Percentiles rank a stretch among this genome's conserved stretches.
Evolutionary conservation across 2,113 vertebrate species (phyloP).

Genomic region (Oncorhynchus nerka): DNA sequence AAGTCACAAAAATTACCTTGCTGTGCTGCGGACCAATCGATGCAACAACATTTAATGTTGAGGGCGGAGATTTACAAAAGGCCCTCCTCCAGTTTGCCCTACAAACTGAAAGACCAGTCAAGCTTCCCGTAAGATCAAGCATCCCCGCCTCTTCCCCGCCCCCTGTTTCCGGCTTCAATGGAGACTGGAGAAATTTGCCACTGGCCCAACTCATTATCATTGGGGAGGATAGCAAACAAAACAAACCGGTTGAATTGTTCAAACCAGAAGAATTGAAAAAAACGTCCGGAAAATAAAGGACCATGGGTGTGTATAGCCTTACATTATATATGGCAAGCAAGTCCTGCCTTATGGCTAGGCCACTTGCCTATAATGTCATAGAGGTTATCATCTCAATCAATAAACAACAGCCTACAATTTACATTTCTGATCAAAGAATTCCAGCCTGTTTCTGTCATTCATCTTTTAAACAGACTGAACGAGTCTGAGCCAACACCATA

Average conservation of each 20-base stretch:
- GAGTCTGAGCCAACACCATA: no score
- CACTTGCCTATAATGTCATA: no score
- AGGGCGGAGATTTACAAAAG: slow-evolving; percentile 1
- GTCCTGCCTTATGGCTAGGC: no score
- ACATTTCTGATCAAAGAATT: no score
- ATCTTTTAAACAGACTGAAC: no score
- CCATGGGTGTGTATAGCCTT: neutral
- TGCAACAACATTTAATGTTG: neutral
- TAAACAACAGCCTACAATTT: no score
- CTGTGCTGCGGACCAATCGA: slow-evolving; percentile 18
- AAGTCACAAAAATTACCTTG: slow-evolving; percentile 15
- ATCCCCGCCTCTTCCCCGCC: neutral
- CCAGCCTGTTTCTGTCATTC: no score
- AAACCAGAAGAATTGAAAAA: no score
- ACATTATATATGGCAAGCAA: neutral
- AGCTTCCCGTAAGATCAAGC: neutral
- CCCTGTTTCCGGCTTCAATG: neutral
- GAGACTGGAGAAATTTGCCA: neutral
- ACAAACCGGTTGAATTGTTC: neutral
- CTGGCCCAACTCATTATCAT: slow-evolving; percentile 5
- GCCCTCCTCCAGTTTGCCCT: slow-evolving; percentile 2
- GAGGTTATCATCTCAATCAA: no score
- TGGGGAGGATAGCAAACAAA: neutral
- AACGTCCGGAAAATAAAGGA: no score
- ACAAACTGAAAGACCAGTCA: slow-evolving; percentile 30